Conservation (phyloP, 1,140 invertebrate species). For the Wasmannia auropunctata region DNA sequence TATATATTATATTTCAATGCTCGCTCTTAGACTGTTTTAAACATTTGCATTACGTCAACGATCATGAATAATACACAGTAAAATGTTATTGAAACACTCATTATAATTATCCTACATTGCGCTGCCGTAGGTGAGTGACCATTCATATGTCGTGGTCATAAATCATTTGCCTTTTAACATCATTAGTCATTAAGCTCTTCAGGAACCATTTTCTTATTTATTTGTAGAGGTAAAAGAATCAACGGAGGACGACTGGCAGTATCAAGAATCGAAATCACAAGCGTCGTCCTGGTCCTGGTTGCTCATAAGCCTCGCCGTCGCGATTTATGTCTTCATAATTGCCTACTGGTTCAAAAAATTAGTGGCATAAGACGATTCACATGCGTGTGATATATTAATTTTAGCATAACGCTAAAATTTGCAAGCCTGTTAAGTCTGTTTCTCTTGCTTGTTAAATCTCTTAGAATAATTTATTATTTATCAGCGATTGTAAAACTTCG, state of each 20-base stretch:
- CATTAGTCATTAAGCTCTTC: background rate
- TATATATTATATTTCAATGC: background rate
- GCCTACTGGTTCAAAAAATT: constrained; percentile 65
- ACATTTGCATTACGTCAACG: background rate
- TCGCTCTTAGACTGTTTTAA: background rate
- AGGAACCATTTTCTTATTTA: background rate
- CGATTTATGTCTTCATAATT: constrained; percentile 72
- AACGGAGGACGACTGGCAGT: constrained; percentile 75
- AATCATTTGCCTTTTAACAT: background rate
- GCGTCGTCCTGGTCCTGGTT: constrained; percentile 37
- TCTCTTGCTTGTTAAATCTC: background rate
- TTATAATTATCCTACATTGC: background rate
- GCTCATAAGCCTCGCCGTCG: constrained; percentile 55
- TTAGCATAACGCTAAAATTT: background rate
- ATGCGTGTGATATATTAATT: background rate
- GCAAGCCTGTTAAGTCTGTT: background rate
- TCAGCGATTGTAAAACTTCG: background rate
- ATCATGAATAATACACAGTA: background rate
- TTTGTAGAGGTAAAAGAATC: background rate
- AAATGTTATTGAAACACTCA: background rate
- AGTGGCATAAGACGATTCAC: background rate
- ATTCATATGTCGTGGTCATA: background rate
- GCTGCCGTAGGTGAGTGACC: too few species aligned
- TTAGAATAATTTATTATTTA: background rate
- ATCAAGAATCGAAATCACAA: constrained; percentile 70